Evolutionary conservation across 2,113 vertebrate species (phyloP).

Genomic region (Neogobius melanostomus): DNA sequence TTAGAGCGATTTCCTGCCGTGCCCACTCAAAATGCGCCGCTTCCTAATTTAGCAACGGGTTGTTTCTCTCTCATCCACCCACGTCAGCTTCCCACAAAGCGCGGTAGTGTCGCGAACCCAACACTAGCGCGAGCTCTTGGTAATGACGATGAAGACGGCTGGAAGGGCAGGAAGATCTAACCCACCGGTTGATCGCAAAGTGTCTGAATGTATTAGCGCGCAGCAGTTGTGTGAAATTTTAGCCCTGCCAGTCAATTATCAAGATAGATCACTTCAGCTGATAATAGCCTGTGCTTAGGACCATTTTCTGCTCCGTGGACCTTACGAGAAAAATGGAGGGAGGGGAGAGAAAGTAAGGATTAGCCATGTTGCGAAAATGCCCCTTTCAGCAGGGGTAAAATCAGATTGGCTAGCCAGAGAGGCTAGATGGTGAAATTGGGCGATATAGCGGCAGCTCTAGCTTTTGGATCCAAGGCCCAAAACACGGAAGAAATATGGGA

Average conservation of each 20-base stretch:
- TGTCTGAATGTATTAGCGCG: conserved; percentile 57
- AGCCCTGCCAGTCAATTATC: conserved; percentile 53
- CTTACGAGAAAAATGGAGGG: conserved; percentile 9
- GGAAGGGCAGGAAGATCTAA: conserved; percentile 19
- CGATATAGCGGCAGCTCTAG: conserved; percentile 21
- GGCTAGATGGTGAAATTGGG: neutral
- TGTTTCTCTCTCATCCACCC: conserved; percentile 39
- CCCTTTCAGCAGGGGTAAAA: conserved; percentile 50
- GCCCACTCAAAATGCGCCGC: conserved; percentile 45
- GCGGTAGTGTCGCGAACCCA: conserved; percentile 14
- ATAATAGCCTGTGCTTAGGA: conserved; percentile 40
- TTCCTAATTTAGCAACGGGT: conserved; percentile 51
- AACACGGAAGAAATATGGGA: conserved; percentile 60
- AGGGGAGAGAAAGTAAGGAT: conserved; percentile 12
- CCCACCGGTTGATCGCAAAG: conserved; percentile 45
- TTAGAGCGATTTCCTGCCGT: conserved; percentile 31
- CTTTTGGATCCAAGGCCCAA: conserved; percentile 37
- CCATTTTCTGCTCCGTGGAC: conserved; percentile 58
- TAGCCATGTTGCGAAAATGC: conserved; percentile 45
- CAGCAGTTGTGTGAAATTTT: conserved; percentile 47
- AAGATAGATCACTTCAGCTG: conserved; percentile 50
- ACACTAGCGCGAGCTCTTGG: conserved; percentile 20
- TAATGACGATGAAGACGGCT: conserved; percentile 22
- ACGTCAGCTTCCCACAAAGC: conserved; percentile 28
- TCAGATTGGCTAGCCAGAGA: conserved; percentile 36